These are phyloP conservation scores for Acipenser oxyrinchus DNA, from an alignment of 2,797 vertebrate species.

Conservation along the genomic window DNA sequence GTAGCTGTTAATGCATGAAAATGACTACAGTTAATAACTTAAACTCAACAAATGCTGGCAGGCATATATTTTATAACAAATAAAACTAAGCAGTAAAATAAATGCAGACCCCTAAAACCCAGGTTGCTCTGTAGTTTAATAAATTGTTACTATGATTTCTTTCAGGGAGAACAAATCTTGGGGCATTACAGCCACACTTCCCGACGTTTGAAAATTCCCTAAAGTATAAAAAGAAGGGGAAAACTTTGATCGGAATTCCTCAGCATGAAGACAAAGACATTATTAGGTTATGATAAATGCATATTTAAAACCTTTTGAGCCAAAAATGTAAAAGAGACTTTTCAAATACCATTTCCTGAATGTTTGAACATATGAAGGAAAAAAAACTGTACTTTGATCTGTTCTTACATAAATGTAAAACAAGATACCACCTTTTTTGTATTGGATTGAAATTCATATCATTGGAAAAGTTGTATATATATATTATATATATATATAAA, in stretches of 20 bases:
- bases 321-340: constrained; percentile 54
- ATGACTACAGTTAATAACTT: constrained; percentile 71
- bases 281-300: constrained; percentile 93
- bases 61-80: constrained; percentile 55
- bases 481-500: constrained; percentile 20
- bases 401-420: constrained; percentile 44
- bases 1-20: constrained; percentile 90
- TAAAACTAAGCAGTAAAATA: constrained; percentile 66
- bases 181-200: constrained; percentile 99
- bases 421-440: constrained; percentile 41
- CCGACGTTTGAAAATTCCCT: constrained; percentile 99
- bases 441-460: constrained; percentile 48
- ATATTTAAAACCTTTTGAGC: constrained; percentile 78
- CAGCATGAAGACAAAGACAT: constrained; percentile 99
- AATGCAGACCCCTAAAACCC: constrained; percentile 90
- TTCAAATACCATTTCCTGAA: constrained; percentile 72
- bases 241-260: constrained; percentile 99
- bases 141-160: constrained; percentile 99
- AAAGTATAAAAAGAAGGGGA: constrained; percentile 99
- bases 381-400: constrained; percentile 39
- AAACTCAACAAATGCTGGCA: constrained; percentile 65
- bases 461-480: constrained; percentile 60
- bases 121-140: constrained; percentile 99
- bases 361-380: constrained; percentile 60
- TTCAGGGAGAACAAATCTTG: constrained; percentile 99